A percentile compares a stretch with the other conserved stretches of the same genome.
Evolutionary conservation across 2,113 vertebrate species (phyloP).

Genomic region (Tachysurus vachellii): DNA sequence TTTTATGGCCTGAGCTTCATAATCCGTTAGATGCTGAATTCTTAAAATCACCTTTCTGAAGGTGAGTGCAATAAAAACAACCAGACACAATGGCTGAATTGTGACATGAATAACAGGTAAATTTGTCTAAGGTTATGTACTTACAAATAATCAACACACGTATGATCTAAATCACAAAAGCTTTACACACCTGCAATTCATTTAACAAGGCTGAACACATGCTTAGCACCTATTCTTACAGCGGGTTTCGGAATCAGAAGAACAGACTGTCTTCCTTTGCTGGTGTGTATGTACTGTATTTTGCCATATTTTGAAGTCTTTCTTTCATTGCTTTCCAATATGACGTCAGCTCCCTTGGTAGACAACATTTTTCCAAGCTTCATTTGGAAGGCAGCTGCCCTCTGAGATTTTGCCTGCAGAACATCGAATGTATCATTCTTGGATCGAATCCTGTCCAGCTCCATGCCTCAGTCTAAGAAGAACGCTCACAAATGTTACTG

Average conservation of each 20-base stretch:
- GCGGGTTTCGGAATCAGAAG: neutral
- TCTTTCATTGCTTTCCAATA: neutral
- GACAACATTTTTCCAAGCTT: neutral
- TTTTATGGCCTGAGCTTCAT: constrained; percentile 14
- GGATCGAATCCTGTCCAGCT: neutral
- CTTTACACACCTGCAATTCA: constrained; percentile 1
- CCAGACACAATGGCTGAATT: neutral
- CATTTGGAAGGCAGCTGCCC: neutral
- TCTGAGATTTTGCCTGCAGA: neutral
- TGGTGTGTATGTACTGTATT: neutral
- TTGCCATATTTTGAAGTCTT: neutral
- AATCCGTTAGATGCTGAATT: neutral
- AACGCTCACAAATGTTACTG: neutral
- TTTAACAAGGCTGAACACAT: neutral
- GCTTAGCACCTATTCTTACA: neutral
- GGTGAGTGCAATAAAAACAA: neutral
- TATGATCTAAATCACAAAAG: neutral
- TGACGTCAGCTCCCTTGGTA: neutral
- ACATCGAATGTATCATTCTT: neutral
- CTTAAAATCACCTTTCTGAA: constrained; percentile 1
- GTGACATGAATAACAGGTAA: neutral
- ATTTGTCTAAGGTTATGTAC: neutral
- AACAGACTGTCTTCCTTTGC: neutral
- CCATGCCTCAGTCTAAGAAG: neutral
- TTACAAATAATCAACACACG: neutral